phyloP scores from a whole-genome alignment of 2,797 vertebrate species.

The Acropternis orthonyx region DNA sequence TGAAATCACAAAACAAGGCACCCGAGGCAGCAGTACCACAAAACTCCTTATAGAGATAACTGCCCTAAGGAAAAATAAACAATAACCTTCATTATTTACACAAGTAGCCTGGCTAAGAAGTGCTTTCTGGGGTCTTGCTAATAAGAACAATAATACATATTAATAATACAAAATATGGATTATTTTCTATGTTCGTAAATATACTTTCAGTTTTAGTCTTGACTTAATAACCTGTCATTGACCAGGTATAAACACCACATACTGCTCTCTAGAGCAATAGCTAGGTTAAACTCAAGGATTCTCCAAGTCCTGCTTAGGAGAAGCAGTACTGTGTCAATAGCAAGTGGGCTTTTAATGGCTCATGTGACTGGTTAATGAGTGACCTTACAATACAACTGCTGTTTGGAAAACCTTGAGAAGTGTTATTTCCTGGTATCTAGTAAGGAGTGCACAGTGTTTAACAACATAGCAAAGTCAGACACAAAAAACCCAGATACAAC shows the following conservation, averaged over 20 bases:
- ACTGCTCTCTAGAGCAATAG: neutral
- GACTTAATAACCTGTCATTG: neutral
- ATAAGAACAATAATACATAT: neutral
- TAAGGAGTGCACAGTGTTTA: neutral
- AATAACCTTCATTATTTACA: neutral
- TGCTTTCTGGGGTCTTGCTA: neutral
- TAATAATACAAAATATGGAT: neutral
- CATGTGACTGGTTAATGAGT: constrained; percentile 42
- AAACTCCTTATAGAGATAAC: neutral
- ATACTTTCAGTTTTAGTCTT: neutral
- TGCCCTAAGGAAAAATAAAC: neutral
- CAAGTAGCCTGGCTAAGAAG: neutral
- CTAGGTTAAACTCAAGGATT: neutral
- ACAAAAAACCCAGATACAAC: neutral
- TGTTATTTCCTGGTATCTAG: neutral
- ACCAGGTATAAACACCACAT: neutral
- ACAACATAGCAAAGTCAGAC: neutral
- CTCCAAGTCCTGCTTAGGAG: neutral
- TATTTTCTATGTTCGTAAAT: neutral
- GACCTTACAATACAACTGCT: neutral
- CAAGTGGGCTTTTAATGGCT: constrained; percentile 3
- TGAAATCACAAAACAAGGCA: neutral
- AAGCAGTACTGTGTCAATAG: neutral
- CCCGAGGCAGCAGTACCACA: neutral
- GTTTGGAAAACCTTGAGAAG: constrained; percentile 8